These are phyloP conservation scores for Danio jaintianensis DNA, from an alignment of 2,797 vertebrate species.

Conservation along the genomic window DNA sequence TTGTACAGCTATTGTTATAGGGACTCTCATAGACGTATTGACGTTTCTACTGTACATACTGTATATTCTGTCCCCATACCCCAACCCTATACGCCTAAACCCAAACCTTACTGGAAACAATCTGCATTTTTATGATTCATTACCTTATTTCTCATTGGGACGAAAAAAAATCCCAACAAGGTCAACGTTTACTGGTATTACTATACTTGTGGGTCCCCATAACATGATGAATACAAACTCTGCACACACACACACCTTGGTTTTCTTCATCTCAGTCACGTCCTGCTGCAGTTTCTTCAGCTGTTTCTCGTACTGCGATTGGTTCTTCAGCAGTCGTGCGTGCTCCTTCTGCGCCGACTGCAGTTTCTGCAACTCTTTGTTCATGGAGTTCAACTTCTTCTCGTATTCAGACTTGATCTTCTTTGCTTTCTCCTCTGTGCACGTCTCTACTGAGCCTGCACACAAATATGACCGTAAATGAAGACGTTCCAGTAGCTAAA, in stretches of 20 bases:
- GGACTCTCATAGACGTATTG: no score
- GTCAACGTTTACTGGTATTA: no score
- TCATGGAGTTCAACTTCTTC: conserved; percentile 94
- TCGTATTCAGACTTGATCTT: conserved; percentile 93
- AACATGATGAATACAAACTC: background rate
- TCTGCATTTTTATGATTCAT: no score
- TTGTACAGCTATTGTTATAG: no score
- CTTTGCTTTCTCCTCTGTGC: conserved; percentile 96
- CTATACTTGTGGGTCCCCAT: no score
- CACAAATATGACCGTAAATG: background rate
- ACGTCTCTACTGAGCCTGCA: conserved; percentile 91
- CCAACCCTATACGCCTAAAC: no score
- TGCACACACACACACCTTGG: conserved; percentile 82
- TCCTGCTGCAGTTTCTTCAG: conserved; percentile 94
- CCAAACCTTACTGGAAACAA: no score
- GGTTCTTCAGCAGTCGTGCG: conserved; percentile 93
- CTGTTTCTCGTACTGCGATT: conserved; percentile 97
- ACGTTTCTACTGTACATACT: no score
- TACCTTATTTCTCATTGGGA: no score
- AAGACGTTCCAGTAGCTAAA: background rate
- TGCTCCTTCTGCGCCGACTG: conserved; percentile 96
- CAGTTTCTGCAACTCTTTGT: conserved; percentile 95
- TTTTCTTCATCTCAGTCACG: conserved; percentile 98
- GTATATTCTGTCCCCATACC: no score
- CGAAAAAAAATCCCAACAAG: no score